phyloP scores from a whole-genome alignment of 2,113 vertebrate species.

The Panurus biarmicus region DNA sequence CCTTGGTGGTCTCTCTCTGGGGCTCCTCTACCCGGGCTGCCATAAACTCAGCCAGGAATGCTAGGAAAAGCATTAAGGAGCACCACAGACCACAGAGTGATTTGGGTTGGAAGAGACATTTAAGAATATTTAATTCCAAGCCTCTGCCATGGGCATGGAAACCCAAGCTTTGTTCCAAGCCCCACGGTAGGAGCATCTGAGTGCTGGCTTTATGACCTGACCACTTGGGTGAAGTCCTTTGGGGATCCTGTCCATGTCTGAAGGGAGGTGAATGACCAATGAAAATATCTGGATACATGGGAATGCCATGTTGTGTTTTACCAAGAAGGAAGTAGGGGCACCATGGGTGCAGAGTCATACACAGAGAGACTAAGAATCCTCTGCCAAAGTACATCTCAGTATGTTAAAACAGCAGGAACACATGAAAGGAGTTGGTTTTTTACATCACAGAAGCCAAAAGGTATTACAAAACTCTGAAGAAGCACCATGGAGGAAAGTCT shows the following conservation, averaged over 20 bases:
- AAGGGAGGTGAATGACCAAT: neutral
- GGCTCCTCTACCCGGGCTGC: rapidly evolving
- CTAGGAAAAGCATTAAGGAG: neutral
- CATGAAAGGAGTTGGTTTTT: neutral
- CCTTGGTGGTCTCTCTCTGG: neutral
- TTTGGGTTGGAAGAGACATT: neutral
- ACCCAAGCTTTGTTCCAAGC: too few relatives aligned
- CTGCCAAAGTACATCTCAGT: neutral
- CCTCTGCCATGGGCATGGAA: neutral
- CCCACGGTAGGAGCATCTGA: neutral
- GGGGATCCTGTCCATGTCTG: neutral
- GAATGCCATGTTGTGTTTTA: neutral
- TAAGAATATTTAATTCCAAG: neutral
- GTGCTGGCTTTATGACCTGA: neutral
- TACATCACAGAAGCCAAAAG: neutral
- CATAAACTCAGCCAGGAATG: neutral
- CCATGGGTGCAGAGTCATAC: neutral
- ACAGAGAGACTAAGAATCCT: neutral
- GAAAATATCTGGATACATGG: neutral
- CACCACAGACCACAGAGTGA: too few relatives aligned
- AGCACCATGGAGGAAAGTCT: neutral
- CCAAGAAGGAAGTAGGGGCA: neutral
- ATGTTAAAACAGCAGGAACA: neutral
- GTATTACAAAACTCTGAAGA: neutral
- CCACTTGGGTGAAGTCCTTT: neutral